Conservation (phyloP, 1,140 invertebrate genomes). For the Scaptomyza montana region DNA sequence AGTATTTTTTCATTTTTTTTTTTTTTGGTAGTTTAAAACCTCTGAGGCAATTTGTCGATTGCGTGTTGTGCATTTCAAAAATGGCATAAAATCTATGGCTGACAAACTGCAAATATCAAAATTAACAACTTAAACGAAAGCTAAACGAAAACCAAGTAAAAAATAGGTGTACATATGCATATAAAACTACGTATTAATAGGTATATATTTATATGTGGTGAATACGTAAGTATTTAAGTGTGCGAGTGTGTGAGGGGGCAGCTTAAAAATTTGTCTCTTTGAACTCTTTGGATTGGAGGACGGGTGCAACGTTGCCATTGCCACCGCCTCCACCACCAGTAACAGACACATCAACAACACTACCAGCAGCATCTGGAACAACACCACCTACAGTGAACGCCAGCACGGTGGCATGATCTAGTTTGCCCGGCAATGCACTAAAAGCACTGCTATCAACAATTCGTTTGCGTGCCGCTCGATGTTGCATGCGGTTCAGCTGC, state of each 20-base stretch:
- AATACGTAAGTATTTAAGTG: constrained; percentile 17
- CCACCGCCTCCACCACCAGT: constrained; percentile 18
- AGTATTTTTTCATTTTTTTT: not conserved
- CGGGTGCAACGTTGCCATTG: constrained; percentile 51
- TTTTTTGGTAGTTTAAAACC: constrained; percentile 78
- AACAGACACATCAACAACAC: constrained; percentile 5
- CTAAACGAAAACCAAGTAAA: constrained; percentile 47
- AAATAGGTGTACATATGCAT: constrained; percentile 39
- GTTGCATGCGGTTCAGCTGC: constrained; percentile 88
- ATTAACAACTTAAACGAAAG: constrained; percentile 62
- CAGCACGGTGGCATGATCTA: constrained; percentile 95
- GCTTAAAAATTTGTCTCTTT: constrained; percentile 81
- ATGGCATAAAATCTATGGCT: constrained; percentile 70
- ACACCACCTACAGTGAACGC: constrained; percentile 89
- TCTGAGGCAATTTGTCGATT: constrained; percentile 73
- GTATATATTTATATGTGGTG: constrained; percentile 24
- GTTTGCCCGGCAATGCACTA: constrained; percentile 92
- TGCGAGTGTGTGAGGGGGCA: constrained; percentile 13
- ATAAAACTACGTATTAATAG: constrained; percentile 30
- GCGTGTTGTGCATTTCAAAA: constrained; percentile 53
- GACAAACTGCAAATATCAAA: constrained; percentile 50
- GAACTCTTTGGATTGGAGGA: constrained; percentile 78
- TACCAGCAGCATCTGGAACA: not conserved
- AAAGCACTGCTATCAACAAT: constrained; percentile 83
- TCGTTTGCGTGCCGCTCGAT: constrained; percentile 83